Evolutionary conservation across 2,113 vertebrate genomes (phyloP), one percentile per base, ranked within the genome.

Genomic region (Pholis gunnellus): DNA sequence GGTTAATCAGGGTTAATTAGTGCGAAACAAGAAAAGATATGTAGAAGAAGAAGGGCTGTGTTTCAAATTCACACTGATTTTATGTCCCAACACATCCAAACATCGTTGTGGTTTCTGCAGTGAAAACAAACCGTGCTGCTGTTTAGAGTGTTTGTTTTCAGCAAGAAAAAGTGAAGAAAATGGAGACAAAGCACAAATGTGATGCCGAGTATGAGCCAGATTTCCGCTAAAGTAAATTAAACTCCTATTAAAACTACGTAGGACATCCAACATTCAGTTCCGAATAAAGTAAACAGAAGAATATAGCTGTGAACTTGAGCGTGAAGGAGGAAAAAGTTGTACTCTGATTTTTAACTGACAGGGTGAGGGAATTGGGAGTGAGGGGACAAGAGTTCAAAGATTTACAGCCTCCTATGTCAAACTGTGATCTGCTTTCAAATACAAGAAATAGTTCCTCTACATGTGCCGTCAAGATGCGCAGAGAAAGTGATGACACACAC

Each of bases 391-490:
- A 72, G 59, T 81, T 82, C 72, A 79, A 72, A 61, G 64, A 90
- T 89, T 72, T 87, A 86, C 44, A 34, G 72, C 77, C 72, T 61
- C 34, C 73, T 20, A 25, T 87, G 80, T 86, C 86, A 68, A 73
- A 70, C 79, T 81, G 74, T 79, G 81, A 87, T 88, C 79, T 0
- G 42, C 83, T 86, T 86, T 90, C 73, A 84, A 71, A 87, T 72
- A 40, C 79, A 78, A 84, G 27, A 88, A 85, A 78, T 68, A 85
- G 85, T 83, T 86, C 72, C 67, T 42, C 63, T 57, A 67, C 92
- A 92, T 92, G 82, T 92, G 91, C 76, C 29, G 48, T 90, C 89
- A 92, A 93, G 92, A 92, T 94, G 92, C 60, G 50, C 36, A 18
- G 79, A 73, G 80, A 72, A 70, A 76, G 25, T 34, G 79, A 81